Percentiles rank a stretch among this genome's conserved stretches.
phyloP scores from a whole-genome alignment of 2,888 invertebrate genomes.

The Diaprepes abbreviatus region DNA sequence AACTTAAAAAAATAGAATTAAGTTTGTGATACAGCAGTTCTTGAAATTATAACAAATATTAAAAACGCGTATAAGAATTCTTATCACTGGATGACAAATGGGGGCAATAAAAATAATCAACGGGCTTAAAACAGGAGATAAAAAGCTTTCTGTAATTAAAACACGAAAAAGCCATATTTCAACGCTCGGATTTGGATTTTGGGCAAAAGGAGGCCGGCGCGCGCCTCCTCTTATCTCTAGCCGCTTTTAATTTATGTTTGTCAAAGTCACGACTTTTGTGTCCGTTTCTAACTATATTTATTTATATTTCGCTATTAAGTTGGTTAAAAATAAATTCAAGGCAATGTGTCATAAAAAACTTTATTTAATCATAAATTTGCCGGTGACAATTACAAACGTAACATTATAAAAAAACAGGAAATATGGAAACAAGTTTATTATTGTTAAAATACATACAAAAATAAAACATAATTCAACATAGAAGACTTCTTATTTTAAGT shows the following conservation, averaged over 20 bases:
- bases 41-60: neutral
- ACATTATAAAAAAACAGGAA: too few relatives aligned
- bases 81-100: conserved; percentile 32
- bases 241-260: conserved; percentile 24
- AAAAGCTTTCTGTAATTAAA: conserved; percentile 43
- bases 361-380: too few relatives aligned
- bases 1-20: too few relatives aligned
- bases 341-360: too few relatives aligned
- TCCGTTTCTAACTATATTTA: neutral
- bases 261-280: neutral
- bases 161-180: conserved; percentile 44
- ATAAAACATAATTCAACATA: too few relatives aligned
- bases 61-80: conserved; percentile 10
- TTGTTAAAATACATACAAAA: too few relatives aligned
- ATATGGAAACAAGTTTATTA: too few relatives aligned
- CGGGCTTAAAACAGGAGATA: conserved; percentile 36
- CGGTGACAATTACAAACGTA: too few relatives aligned
- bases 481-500: too few relatives aligned
- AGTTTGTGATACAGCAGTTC: too few relatives aligned
- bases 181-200: conserved; percentile 33
- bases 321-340: too few relatives aligned
- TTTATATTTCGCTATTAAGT: neutral
- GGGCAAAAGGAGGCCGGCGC: conserved; percentile 12
- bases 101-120: conserved; percentile 43
- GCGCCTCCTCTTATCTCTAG: conserved; percentile 22